Conservation (phyloP, 2,113 vertebrate genomes). For the Apodemus speciosus region DNA sequence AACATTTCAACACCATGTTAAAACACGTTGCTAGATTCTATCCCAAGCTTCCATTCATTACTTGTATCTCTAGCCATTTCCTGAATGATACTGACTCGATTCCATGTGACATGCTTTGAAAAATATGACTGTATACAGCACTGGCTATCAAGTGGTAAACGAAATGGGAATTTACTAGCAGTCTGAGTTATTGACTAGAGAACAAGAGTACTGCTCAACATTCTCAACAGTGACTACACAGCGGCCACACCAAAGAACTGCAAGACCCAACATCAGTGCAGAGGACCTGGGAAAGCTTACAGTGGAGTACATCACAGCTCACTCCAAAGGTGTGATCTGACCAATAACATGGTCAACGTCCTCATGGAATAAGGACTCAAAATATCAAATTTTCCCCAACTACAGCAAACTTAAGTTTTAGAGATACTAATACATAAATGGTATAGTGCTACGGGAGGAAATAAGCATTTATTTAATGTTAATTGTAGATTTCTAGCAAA, state of each 20-base stretch:
- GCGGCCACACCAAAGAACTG: background rate
- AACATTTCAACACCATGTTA: background rate
- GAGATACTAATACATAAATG: slow-evolving; percentile 53
- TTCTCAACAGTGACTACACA: background rate
- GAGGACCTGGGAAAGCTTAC: background rate
- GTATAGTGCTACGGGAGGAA: background rate
- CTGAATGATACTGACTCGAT: background rate
- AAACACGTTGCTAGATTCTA: background rate
- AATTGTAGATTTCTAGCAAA: slow-evolving; percentile 31
- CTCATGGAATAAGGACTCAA: background rate
- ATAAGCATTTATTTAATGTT: background rate
- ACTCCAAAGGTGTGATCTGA: background rate
- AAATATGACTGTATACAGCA: background rate
- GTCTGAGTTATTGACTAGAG: background rate
- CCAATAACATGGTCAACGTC: background rate
- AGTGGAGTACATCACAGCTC: background rate
- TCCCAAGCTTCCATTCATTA: background rate
- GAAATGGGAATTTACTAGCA: background rate
- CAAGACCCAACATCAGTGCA: background rate
- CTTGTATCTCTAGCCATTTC: background rate
- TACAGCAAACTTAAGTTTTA: slow-evolving; percentile 49
- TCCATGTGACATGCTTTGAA: background rate
- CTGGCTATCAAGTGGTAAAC: background rate
- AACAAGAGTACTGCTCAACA: background rate
- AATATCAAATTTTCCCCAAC: slow-evolving; percentile 43